Percentiles rank a stretch among this genome's conserved stretches.
phyloP scores from a whole-genome alignment of 2,888 invertebrate species.

The Nymphalis polychloros region DNA sequence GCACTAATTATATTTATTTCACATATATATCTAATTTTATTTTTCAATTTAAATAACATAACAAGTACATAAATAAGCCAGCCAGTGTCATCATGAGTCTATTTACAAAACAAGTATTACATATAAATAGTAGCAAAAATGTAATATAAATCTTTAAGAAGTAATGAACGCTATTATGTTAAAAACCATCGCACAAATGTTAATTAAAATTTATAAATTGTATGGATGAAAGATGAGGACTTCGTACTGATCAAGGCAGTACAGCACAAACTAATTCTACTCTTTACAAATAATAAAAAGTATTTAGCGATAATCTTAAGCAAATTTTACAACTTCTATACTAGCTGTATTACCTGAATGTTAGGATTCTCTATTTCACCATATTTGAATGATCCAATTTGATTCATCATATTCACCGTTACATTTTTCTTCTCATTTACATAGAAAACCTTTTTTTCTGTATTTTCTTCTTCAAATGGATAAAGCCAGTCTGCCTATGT shows the following conservation, averaged over 20 bases:
- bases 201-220: no score
- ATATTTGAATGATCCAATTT: constrained; percentile 32
- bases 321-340: neutral
- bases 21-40: neutral
- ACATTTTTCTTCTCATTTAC: constrained; percentile 23
- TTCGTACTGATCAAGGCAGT: no score
- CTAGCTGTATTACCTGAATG: constrained; percentile 33
- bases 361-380: constrained; percentile 28
- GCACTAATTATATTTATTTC: neutral
- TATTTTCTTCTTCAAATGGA: constrained; percentile 32
- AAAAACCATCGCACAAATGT: no score
- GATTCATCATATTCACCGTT: constrained; percentile 40
- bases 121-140: no score
- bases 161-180: no score
- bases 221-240: no score
- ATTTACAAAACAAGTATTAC: no score
- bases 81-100: no score
- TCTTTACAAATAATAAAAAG: neutral
- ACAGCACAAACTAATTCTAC: no score
- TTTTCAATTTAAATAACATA: no score
- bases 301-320: neutral
- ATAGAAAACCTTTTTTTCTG: constrained; percentile 29
- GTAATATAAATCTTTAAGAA: no score
- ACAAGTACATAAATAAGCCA: no score
- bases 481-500: constrained; percentile 34